phyloP scores from a whole-genome alignment of 2,113 vertebrate species.

The Platichthys stellatus region DNA sequence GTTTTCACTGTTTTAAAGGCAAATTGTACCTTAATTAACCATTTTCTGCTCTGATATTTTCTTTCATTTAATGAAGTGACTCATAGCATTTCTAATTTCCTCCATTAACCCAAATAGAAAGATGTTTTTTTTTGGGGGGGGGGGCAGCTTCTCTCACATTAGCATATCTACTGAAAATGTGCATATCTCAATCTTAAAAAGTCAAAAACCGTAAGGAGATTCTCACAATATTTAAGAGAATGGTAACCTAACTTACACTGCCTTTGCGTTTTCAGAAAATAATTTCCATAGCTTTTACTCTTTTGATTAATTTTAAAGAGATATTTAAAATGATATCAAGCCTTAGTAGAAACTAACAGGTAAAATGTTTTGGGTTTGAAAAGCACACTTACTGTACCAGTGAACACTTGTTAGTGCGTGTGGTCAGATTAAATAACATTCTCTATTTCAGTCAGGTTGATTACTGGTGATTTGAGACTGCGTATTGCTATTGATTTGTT shows the following conservation, averaged over 20 bases:
- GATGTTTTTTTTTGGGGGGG: neutral
- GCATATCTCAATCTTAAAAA: slow-evolving; percentile 4
- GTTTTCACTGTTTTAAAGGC: neutral
- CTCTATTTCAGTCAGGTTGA: slow-evolving; percentile 58
- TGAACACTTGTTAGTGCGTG: slow-evolving; percentile 7
- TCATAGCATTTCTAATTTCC: slow-evolving; percentile 1
- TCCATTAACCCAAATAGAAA: neutral
- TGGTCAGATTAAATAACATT: slow-evolving; percentile 52
- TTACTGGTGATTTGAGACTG: slow-evolving; percentile 68
- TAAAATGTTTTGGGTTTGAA: neutral
- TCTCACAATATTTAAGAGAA: neutral
- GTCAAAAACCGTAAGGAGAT: neutral
- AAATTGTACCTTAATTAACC: neutral
- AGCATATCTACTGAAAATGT: slow-evolving; percentile 3
- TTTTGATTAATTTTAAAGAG: slow-evolving; percentile 12
- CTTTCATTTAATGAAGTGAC: slow-evolving; percentile 10
- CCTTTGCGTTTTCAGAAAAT: neutral
- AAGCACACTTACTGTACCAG: neutral
- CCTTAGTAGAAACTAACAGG: neutral
- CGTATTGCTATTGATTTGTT: slow-evolving; percentile 78
- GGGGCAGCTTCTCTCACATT: neutral
- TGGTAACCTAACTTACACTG: neutral
- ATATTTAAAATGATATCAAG: slow-evolving; percentile 21
- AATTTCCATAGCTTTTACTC: slow-evolving; percentile 17
- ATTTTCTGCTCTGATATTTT: slow-evolving; percentile 12